A percentile compares a stretch with the other conserved stretches of the same genome.
phyloP scores from a whole-genome alignment of 2,888 invertebrate species.

The Lasiommata megera region DNA sequence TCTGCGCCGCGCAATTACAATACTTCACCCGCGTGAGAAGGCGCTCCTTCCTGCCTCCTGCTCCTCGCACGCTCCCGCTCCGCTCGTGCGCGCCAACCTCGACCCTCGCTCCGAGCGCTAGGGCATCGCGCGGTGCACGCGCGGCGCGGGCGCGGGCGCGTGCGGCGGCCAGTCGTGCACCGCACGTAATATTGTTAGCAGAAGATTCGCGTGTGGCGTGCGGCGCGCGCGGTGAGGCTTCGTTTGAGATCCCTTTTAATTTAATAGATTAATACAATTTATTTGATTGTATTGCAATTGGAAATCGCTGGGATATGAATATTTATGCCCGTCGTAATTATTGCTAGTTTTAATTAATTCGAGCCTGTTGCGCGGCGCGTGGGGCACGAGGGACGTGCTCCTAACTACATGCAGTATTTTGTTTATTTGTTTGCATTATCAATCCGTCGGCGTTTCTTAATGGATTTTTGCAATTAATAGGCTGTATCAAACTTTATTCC shows the following conservation, averaged over 20 bases:
- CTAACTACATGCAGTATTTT: no score
- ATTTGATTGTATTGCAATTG: conserved; percentile 33
- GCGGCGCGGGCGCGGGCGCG: neutral
- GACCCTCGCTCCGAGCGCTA: conserved; percentile 3
- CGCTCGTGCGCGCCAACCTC: neutral
- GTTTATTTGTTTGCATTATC: no score
- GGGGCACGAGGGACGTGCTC: neutral
- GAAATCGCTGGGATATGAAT: conserved; percentile 4
- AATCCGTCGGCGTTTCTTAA: no score
- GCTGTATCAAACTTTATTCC: no score
- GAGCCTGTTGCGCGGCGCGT: neutral
- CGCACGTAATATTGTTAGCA: conserved; percentile 48
- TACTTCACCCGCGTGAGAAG: conserved; percentile 50
- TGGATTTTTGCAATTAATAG: no score
- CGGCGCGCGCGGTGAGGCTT: conserved; percentile 18
- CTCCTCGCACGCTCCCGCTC: neutral
- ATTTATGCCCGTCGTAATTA: neutral
- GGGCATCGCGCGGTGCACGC: neutral
- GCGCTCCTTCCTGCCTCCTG: conserved; percentile 36
- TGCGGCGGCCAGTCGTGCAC: conserved; percentile 39
- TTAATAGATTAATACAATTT: conserved; percentile 21
- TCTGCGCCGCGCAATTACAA: conserved; percentile 55
- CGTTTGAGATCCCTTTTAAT: conserved; percentile 18
- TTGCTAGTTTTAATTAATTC: neutral
- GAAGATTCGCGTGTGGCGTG: conserved; percentile 37